phyloP scores from a whole-genome alignment of 2,113 vertebrate genomes.

The Microcebus ravelobensis region DNA sequence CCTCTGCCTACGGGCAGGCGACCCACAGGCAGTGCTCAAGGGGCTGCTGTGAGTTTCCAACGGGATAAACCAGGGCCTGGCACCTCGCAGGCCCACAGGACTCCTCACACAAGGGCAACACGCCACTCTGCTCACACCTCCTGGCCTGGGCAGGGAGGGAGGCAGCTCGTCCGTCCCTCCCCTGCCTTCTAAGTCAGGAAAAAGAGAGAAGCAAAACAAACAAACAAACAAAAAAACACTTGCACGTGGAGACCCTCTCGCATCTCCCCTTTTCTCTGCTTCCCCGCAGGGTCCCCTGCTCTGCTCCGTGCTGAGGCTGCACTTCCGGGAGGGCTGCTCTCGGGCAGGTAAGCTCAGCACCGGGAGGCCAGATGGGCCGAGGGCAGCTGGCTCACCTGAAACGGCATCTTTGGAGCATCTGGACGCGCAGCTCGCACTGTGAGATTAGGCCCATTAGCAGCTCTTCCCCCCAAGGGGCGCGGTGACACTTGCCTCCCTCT shows the following conservation, averaged over 20 bases:
- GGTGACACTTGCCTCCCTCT: neutral
- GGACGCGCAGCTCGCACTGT: neutral
- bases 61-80: neutral
- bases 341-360: neutral
- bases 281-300: neutral
- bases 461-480: neutral
- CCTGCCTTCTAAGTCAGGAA: neutral
- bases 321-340: neutral
- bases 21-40: neutral
- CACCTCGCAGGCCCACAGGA: fast-evolving
- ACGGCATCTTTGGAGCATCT: neutral
- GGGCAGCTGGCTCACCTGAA: neutral
- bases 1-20: neutral
- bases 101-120: fast-evolving
- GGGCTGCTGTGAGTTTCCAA: neutral
- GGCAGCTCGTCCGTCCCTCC: neutral
- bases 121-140: neutral
- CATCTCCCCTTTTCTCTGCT: neutral
- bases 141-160: neutral
- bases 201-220: neutral
- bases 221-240: too few relatives aligned
- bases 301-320: neutral
- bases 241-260: fast-evolving
- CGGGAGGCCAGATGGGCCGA: constrained; percentile 35
- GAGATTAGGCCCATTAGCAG: constrained; percentile 28